Evolutionary conservation across 2,797 vertebrate species (phyloP), one percentile per base, ranked within the genome.

Genomic region (Thripadectes ignobilis): DNA sequence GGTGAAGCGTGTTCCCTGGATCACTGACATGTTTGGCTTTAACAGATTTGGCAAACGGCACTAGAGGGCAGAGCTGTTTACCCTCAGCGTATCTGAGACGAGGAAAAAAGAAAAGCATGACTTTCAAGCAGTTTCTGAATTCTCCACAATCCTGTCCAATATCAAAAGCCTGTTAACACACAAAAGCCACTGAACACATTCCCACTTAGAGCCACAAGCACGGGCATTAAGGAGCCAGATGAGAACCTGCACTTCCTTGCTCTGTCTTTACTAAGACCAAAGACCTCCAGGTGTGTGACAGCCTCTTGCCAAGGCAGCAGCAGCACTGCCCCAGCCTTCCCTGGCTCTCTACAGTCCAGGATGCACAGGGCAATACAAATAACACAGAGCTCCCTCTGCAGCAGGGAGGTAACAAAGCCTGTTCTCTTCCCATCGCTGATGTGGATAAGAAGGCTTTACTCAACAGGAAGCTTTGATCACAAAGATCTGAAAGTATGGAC

Each of bases 31-130:
- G 20, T 2, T 57, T 1, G 5, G 43, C 51, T 79, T 41, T 43
- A 59, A 61, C 81, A 43, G 74, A 66, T 59, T 43, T 67, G 67
- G 84, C 52, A 57, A 92, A 30, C 14, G 15, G 63, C 95, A 88
- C 92, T 92, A 96, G 95, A 94, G 92, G 95, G 95, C 94, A 95
- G 95, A 94, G 84, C 84, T 82, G 84, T 62, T 93, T 95, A 85
- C 86, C 80, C 86, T 82, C 84, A 52, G 46, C 36, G 2, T 3
- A 21, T 21, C 63, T 0, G 18, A 92, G 30, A 34, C 43, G 8
- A 46, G 30, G 15, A 2, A 38, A 27, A 74, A 75, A 41, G 29
- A 67, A 39, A 0, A 30, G 6, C 48, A 21, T 1, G 1, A 30
- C 26, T 81, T 72, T 2, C 7, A 29, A 49, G 67, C 51, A 76